These are phyloP conservation scores for Phalanger gymnotis DNA, from an alignment of 2,797 vertebrate genomes.

Conservation along the genomic window DNA sequence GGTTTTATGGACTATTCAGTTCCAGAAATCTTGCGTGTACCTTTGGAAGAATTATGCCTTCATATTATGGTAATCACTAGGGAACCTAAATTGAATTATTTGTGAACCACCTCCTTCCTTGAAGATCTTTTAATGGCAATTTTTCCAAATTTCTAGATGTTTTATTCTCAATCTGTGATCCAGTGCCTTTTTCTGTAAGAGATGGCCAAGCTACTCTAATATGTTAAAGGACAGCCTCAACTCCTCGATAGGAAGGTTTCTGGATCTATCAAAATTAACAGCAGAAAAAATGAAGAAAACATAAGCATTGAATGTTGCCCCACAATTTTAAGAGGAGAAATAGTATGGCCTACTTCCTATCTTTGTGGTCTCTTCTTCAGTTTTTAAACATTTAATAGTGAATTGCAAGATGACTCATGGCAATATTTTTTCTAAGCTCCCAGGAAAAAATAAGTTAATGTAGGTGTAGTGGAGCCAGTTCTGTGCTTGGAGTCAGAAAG, in stretches of 20 bases:
- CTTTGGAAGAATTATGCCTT: slow-evolving; percentile 97
- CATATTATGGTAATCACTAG: slow-evolving; percentile 93
- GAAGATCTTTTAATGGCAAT: not conserved
- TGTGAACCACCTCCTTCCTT: not conserved
- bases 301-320: not conserved
- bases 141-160: slow-evolving; percentile 44
- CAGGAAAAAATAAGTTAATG: not conserved
- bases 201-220: not conserved
- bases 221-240: not conserved
- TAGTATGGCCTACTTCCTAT: not conserved
- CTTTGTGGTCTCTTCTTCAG: not conserved
- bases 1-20: slow-evolving; percentile 95
- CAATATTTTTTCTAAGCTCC: not conserved
- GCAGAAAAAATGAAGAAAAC: slow-evolving; percentile 22
- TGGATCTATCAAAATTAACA: slow-evolving; percentile 4
- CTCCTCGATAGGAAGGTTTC: not conserved
- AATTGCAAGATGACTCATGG: not conserved
- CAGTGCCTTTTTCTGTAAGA: slow-evolving; percentile 34
- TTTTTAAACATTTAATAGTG: slow-evolving; percentile 3
- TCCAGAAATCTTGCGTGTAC: slow-evolving; percentile 97
- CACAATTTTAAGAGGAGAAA: not conserved
- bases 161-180: not conserved
- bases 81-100: not conserved
- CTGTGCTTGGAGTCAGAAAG: not conserved
- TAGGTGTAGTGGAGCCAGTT: not conserved